Conservation (phyloP, 2,888 invertebrate genomes). For the Hyalella azteca region DNA sequence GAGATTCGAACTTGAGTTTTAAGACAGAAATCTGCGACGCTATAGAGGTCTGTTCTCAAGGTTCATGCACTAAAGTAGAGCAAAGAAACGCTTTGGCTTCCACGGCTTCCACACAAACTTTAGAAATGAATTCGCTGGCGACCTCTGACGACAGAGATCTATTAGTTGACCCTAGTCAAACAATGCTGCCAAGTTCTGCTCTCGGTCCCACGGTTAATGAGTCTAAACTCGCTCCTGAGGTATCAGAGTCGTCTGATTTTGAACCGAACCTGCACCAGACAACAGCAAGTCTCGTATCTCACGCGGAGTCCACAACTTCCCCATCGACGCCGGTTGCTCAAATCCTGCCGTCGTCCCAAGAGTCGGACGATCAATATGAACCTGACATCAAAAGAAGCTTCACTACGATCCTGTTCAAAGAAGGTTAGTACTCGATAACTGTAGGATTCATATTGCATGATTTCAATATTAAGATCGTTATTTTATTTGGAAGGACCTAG, state of each 20-base stretch:
- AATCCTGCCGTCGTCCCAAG: not conserved
- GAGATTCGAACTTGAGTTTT: too few relatives aligned
- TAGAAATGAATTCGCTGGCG: too few relatives aligned
- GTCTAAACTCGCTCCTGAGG: not conserved
- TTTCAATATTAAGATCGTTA: too few relatives aligned
- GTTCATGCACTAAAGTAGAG: too few relatives aligned
- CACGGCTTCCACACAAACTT: too few relatives aligned
- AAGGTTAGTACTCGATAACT: not conserved
- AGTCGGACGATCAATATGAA: not conserved
- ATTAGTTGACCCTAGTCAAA: not conserved
- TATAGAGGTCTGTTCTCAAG: too few relatives aligned
- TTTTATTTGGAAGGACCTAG: too few relatives aligned
- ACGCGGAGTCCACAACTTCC: not conserved
- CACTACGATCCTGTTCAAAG: not conserved
- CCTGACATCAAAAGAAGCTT: slow-evolving; percentile 15
- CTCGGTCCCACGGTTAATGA: not conserved
- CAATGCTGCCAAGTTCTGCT: not conserved
- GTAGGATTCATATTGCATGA: too few relatives aligned
- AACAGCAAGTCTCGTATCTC: not conserved
- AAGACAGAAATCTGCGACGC: too few relatives aligned
- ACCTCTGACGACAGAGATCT: not conserved
- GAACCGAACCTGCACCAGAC: not conserved
- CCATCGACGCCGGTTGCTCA: not conserved
- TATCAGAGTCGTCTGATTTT: not conserved
- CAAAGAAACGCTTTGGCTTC: too few relatives aligned